These are phyloP conservation scores for Pinctada fucata DNA, from an alignment of 2,888 invertebrate genomes.

Conservation along the genomic window DNA sequence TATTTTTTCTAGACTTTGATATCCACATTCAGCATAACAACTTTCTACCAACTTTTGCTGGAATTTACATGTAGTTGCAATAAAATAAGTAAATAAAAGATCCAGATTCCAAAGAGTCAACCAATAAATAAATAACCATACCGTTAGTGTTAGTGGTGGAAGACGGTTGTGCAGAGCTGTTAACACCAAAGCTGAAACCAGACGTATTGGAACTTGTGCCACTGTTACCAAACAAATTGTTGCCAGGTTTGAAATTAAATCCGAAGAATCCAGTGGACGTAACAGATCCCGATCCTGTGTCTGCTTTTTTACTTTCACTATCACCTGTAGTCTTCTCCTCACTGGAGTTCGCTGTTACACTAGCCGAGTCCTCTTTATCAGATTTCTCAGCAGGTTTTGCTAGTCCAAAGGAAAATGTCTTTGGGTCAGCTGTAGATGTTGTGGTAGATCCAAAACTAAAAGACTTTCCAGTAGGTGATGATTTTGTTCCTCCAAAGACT, in stretches of 20 bases:
- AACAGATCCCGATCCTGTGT: not conserved
- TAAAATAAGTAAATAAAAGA: too few species aligned
- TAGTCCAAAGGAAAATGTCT: not conserved
- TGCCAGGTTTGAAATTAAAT: constrained; percentile 12
- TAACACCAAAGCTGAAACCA: constrained; percentile 51
- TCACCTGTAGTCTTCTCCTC: constrained; percentile 2
- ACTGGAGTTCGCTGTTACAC: constrained; percentile 6
- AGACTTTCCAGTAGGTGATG: too few species aligned
- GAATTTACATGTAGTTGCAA: too few species aligned
- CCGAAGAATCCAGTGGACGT: constrained; percentile 16
- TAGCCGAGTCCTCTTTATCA: too few species aligned
- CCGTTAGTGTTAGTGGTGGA: too few species aligned
- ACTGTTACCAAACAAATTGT: not conserved
- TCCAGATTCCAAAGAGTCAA: too few species aligned
- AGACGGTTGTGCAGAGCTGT: too few species aligned
- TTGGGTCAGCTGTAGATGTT: not conserved
- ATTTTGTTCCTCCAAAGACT: too few species aligned
- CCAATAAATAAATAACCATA: too few species aligned
- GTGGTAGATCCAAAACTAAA: constrained; percentile 8
- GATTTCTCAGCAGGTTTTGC: not conserved
- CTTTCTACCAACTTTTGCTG: too few species aligned
- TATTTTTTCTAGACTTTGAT: too few species aligned
- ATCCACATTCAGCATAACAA: too few species aligned
- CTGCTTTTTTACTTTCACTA: constrained; percentile 19
- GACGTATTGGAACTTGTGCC: constrained; percentile 10